Evolutionary conservation across 2,888 invertebrate genomes (phyloP).

Genomic region (Elmis aenea): DNA sequence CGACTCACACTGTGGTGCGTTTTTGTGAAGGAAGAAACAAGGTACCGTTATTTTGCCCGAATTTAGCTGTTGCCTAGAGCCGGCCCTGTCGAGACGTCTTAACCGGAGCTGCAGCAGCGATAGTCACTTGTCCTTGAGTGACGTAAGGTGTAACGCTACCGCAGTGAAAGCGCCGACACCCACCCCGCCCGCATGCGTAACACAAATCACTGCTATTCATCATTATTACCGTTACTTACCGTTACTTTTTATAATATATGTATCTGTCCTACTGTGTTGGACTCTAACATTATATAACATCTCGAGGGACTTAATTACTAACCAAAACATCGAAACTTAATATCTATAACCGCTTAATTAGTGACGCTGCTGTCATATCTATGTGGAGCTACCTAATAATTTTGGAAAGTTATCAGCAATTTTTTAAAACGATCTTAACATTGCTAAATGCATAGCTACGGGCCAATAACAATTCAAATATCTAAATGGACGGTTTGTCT

Average conservation of each 20-base stretch:
- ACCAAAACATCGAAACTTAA: too few relatives aligned
- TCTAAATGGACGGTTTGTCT: too few relatives aligned
- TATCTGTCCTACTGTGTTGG: conserved; percentile 12
- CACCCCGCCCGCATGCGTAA: conserved; percentile 36
- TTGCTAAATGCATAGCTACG: too few relatives aligned
- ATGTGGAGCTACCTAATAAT: conserved; percentile 8
- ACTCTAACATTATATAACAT: conserved; percentile 10
- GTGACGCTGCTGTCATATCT: conserved; percentile 12
- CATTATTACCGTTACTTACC: conserved; percentile 20
- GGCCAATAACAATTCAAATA: too few relatives aligned
- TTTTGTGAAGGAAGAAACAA: too few relatives aligned
- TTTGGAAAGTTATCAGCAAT: too few relatives aligned
- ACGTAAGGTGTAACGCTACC: conserved; percentile 31
- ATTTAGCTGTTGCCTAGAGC: too few relatives aligned
- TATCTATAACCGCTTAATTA: conserved; percentile 10
- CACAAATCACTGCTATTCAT: conserved; percentile 19
- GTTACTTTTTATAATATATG: conserved; percentile 17
- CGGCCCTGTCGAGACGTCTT: too few relatives aligned
- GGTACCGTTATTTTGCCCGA: too few relatives aligned
- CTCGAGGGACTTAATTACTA: too few relatives aligned
- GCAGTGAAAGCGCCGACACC: conserved; percentile 39
- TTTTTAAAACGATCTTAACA: too few relatives aligned
- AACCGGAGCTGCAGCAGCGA: conserved; percentile 20
- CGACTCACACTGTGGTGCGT: too few relatives aligned
- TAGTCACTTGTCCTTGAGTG: conserved; percentile 34